Percentiles rank a stretch among this genome's conserved stretches.
Evolutionary conservation across 2,113 vertebrate species (phyloP).

Genomic region (Egretta garzetta): DNA sequence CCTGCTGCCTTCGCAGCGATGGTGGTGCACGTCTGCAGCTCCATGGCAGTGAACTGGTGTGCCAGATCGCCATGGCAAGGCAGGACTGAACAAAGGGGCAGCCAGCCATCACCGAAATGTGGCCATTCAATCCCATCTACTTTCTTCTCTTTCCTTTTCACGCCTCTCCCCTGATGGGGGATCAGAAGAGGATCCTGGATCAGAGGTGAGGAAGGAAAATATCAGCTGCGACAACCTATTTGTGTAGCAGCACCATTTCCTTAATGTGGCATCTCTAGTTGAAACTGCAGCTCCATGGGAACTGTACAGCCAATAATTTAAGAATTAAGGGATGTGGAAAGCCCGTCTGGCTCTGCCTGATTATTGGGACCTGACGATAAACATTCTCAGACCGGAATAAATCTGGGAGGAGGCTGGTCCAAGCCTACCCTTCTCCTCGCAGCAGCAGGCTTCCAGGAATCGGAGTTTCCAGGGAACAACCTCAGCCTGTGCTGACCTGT

Average conservation of each 20-base stretch:
- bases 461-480: background rate
- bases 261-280: background rate
- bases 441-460: background rate
- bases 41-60: background rate
- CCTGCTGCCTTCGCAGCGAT: background rate
- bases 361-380: background rate
- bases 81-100: background rate
- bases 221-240: background rate
- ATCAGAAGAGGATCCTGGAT: background rate
- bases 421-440: background rate
- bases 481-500: background rate
- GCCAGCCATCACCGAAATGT: background rate
- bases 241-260: background rate
- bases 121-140: background rate
- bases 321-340: background rate
- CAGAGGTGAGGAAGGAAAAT: background rate
- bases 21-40: background rate
- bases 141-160: background rate
- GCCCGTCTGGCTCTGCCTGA: background rate
- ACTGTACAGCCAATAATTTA: background rate
- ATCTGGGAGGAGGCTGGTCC: background rate
- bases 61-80: background rate
- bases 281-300: background rate
- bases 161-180: background rate
- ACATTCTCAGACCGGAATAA: background rate